Conservation (phyloP, 2,797 vertebrate species). For the Clamator glandarius region DNA sequence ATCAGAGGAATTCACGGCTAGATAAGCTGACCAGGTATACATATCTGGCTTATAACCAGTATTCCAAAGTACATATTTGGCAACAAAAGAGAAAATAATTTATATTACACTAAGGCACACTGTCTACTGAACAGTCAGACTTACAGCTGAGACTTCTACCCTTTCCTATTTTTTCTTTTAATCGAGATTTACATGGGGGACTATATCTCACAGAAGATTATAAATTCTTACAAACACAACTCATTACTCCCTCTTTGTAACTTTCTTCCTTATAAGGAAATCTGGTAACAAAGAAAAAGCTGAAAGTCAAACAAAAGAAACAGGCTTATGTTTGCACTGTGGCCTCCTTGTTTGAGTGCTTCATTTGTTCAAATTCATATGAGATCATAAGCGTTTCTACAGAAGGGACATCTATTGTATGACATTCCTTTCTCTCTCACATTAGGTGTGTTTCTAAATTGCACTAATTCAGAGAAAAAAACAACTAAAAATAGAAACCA, state of each 20-base stretch:
- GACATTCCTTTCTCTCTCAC: not conserved
- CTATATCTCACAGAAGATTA: not conserved
- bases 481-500: not conserved
- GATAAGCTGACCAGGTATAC: not conserved
- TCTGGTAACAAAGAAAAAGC: not conserved
- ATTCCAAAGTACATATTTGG: constrained; percentile 34
- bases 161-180: not conserved
- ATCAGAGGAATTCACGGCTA: not conserved
- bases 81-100: not conserved
- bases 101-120: not conserved
- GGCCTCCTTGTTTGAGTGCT: not conserved
- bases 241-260: not conserved
- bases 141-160: not conserved
- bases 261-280: not conserved
- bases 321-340: not conserved
- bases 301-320: not conserved
- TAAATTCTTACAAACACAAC: not conserved
- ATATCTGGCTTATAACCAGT: not conserved
- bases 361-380: not conserved
- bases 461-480: not conserved
- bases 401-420: not conserved
- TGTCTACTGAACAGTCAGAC: not conserved
- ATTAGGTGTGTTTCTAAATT: not conserved
- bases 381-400: not conserved
- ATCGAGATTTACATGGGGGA: not conserved